Conservation (phyloP, 2,797 vertebrate species). For the Galago senegalensis region DNA sequence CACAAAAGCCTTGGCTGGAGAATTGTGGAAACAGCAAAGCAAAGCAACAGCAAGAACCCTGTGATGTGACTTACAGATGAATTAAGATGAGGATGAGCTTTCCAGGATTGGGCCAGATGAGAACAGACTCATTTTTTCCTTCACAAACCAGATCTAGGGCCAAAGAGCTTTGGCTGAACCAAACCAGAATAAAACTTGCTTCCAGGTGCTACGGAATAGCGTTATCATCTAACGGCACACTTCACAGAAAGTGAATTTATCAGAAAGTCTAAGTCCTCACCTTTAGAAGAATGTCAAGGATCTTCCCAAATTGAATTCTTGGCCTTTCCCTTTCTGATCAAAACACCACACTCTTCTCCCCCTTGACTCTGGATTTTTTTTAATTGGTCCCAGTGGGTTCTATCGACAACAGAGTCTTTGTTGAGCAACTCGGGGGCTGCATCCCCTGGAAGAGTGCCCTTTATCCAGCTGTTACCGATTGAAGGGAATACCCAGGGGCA, state of each 20-base stretch:
- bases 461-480: neutral
- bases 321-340: neutral
- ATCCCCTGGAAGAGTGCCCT: neutral
- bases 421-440: neutral
- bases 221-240: neutral
- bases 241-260: neutral
- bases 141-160: neutral
- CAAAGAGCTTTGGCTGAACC: neutral
- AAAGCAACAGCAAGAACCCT: neutral
- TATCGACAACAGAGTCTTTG: constrained; percentile 49
- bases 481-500: neutral
- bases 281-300: neutral
- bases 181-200: neutral
- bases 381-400: neutral
- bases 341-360: neutral
- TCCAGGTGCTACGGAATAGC: neutral
- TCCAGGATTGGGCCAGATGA: neutral
- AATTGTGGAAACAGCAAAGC: neutral
- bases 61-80: neutral
- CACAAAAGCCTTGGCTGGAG: neutral
- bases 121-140: neutral
- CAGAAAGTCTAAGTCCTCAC: neutral
- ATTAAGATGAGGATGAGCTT: neutral
- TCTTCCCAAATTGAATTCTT: neutral
- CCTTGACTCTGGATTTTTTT: neutral